Base-by-base conservation (phyloP, 2,113 vertebrate genomes). In the Scomber japonicus region DNA sequence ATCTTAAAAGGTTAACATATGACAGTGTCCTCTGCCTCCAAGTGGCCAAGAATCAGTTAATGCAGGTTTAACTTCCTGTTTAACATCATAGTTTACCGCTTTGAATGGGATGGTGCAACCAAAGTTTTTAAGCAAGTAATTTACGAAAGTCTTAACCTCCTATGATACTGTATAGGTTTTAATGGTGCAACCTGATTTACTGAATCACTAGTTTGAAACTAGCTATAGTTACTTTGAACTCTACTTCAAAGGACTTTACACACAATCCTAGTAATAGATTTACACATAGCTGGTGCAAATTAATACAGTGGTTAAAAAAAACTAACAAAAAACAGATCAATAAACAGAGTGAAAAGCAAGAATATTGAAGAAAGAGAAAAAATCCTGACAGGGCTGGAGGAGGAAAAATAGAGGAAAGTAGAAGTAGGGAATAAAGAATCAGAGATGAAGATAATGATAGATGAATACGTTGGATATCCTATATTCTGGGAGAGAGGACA, bases 381-480 rank as follows among this genome's bases (percentile, higher is more conserved):
- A 49, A 3, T 15, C 21, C 57, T 35, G 49, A 46, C 6, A 61
- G 30, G 50, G 53, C 3, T 19, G 0, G 10, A 19, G 12, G 35
- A 17, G n/a, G 27, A 62, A 5, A 56, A 68, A 81, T 4, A 2
- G 11, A 17, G 2, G 24, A 19, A 51, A 64, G 35, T 40, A n/a
- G 48, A 81, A 78, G 40, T 11, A 46, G 21, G 27, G 16, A 75
- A 82, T 24, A 66, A 64, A 35, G 57, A 61, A 73, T 77, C 10
- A 45, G 50, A 69, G 72, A 84, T 71, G 68, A 82, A 84, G 64
- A 78, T 78, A 71, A 69, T 73, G 68, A 63, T 51, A 79, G 55
- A 75, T 80, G 71, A 84, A 80, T 68, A 8, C 11, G 72, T 24
- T 5, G 45, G 54, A 83, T 60, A 77, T 54, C 4, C n/a, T 65